A percentile compares a stretch with the other conserved stretches of the same genome.
phyloP scores from a whole-genome alignment of 2,888 invertebrate genomes.

The Mythimna loreyi region DNA sequence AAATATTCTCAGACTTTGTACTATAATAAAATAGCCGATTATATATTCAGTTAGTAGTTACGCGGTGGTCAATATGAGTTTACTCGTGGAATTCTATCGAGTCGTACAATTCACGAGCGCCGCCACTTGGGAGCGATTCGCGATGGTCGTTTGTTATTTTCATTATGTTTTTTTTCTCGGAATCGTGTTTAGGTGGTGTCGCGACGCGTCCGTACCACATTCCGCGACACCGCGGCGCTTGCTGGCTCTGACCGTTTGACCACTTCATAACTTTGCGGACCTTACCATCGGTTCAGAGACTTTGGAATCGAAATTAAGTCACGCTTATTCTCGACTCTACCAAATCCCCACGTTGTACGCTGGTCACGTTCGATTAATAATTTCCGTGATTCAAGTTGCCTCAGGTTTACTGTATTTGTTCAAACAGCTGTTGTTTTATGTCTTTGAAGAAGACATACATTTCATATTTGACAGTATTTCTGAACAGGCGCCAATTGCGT shows the following conservation, averaged over 20 bases:
- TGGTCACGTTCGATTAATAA: slow-evolving; percentile 38
- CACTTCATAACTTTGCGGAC: slow-evolving; percentile 75
- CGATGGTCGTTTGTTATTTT: slow-evolving; percentile 73
- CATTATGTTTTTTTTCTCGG: slow-evolving; percentile 77
- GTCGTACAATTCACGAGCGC: slow-evolving; percentile 56
- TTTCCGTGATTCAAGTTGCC: slow-evolving; percentile 51
- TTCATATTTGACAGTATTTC: slow-evolving; percentile 42
- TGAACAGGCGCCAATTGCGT: slow-evolving; percentile 51
- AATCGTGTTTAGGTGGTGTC: slow-evolving; percentile 82
- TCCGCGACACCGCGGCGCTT: slow-evolving; percentile 86
- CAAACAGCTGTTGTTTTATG: slow-evolving; percentile 62
- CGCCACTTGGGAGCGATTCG: slow-evolving; percentile 65
- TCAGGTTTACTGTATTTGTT: slow-evolving; percentile 33
- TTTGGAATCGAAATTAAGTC: slow-evolving; percentile 51
- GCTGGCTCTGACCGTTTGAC: slow-evolving; percentile 79
- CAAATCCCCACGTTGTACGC: neutral
- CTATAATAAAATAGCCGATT: neutral
- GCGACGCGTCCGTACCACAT: slow-evolving; percentile 82
- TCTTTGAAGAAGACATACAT: slow-evolving; percentile 46
- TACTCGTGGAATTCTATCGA: slow-evolving; percentile 56
- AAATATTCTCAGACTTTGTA: neutral
- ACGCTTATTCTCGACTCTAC: slow-evolving; percentile 26
- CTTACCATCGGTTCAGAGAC: slow-evolving; percentile 62
- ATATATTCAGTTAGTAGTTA: slow-evolving; percentile 8
- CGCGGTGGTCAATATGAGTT: slow-evolving; percentile 31